phyloP scores from a whole-genome alignment of 2,113 vertebrate genomes.

The Hymenochirus boettgeri region DNA sequence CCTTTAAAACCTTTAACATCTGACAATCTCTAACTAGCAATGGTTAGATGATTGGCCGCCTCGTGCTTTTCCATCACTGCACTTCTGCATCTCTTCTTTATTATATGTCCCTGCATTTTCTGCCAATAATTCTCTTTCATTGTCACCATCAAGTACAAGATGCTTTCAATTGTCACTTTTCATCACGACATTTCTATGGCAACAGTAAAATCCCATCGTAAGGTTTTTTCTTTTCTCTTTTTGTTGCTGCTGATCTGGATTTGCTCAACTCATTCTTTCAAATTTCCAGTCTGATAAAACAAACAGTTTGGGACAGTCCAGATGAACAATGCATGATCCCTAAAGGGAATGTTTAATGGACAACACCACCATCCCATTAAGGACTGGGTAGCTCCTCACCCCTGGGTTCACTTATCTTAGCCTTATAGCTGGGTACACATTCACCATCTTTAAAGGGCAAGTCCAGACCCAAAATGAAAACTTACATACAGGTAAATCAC shows the following conservation, averaged over 20 bases:
- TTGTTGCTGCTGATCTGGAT: too few species aligned
- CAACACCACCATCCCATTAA: too few species aligned
- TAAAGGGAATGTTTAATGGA: too few species aligned
- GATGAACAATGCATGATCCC: too few species aligned
- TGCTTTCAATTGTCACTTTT: slow-evolving; percentile 51
- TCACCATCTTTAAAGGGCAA: too few species aligned
- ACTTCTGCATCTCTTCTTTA: slow-evolving; percentile 24
- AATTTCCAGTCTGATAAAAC: slow-evolving; percentile 49
- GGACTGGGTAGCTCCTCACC: too few species aligned
- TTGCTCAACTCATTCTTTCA: slow-evolving; percentile 45
- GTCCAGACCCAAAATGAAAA: too few species aligned
- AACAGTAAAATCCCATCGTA: slow-evolving; percentile 56
- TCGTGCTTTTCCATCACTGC: slow-evolving; percentile 2
- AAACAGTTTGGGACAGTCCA: slow-evolving; percentile 21
- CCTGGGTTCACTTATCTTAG: too few species aligned
- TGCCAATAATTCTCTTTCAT: slow-evolving; percentile 16
- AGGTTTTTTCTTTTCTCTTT: slow-evolving; percentile 43
- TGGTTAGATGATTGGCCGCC: slow-evolving; percentile 14
- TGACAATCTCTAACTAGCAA: slow-evolving; percentile 14
- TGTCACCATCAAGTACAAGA: slow-evolving; percentile 38
- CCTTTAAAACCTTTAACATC: too few species aligned
- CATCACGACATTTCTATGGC: slow-evolving; percentile 60
- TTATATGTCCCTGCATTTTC: slow-evolving; percentile 36
- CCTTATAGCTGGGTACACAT: too few species aligned
- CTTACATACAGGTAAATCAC: too few species aligned